Evolutionary conservation across 2,797 vertebrate genomes (phyloP), one percentile per base, ranked within the genome.

Genomic region (Ispidina picta): DNA sequence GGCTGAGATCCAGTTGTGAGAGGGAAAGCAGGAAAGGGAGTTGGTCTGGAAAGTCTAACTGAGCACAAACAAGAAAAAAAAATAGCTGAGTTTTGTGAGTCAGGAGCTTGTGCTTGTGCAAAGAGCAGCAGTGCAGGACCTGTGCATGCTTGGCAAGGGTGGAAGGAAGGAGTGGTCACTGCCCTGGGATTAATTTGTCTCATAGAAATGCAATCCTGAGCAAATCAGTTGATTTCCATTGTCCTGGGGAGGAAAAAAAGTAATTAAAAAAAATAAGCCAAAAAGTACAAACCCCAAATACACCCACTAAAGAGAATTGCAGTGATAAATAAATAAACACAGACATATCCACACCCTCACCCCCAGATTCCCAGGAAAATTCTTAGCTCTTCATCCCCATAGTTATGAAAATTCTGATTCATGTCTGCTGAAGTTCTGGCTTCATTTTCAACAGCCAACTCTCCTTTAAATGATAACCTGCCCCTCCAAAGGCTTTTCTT

Each of bases 401-500:
- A 7, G 74, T 87, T 62, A 11, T 18, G 69, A 83, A 60, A 29
- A 12, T 33, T 77, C 62, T 90, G 64, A 60, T 74, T 68, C 54
- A 23, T 7, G 2, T 12, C 41, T 22, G 33, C 83, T 68, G 33
- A 76, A 82, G 54, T 48, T 90, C 58, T 69, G 58, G 62, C 26
- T 88, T 39, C 8, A 3, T 58, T 83, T 83, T 5, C 64, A 83
- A 29, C 15, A 33, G 9, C 72, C 26, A 28, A 35, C 4, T 0
- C 63, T 83, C 46, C 69, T 90, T 88, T 69, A 63, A 86, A 71
- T 75, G 35, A 58, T 68, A 75, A 65, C 33, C 0, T 0, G 19
- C n/a, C 41, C 63, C 31, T 83, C 71, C 64, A 84, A 79, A 94
- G 52, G 81, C 70, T 94, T 90, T 90, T 80, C 74, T 49, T 64